A percentile compares a stretch with the other conserved stretches of the same genome.
These are phyloP conservation scores for Erebia aethiops DNA, from an alignment of 2,888 invertebrate genomes.

Conservation along the genomic window DNA sequence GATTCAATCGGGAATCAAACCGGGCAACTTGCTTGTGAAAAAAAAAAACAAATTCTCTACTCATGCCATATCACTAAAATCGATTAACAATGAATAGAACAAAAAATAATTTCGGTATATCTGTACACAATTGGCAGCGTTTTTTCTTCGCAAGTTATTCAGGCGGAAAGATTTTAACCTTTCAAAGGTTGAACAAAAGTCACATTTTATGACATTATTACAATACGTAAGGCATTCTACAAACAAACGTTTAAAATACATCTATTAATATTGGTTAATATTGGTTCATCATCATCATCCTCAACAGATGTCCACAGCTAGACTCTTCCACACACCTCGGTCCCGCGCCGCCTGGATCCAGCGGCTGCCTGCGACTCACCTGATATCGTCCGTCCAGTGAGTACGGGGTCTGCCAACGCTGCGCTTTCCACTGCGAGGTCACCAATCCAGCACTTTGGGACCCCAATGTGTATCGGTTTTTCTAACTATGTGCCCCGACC, in stretches of 20 bases:
- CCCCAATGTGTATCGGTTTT: too few relatives aligned
- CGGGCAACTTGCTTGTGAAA: neutral
- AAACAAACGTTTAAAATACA: neutral
- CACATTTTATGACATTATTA: slow-evolving; percentile 24
- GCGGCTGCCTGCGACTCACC: too few relatives aligned
- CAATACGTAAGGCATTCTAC: slow-evolving; percentile 6
- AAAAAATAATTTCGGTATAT: neutral
- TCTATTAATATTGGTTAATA: too few relatives aligned
- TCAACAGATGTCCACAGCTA: too few relatives aligned
- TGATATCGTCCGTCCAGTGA: too few relatives aligned
- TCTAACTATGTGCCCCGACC: too few relatives aligned
- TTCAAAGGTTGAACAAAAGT: slow-evolving; percentile 20
- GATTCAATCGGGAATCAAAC: neutral
- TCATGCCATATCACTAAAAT: neutral
- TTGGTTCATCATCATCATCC: too few relatives aligned
- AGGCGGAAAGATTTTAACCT: slow-evolving; percentile 21
- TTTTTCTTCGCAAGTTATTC: slow-evolving; percentile 18
- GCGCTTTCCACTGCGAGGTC: too few relatives aligned
- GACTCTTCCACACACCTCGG: too few relatives aligned
- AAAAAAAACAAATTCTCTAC: neutral
- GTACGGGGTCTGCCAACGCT: too few relatives aligned
- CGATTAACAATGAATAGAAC: neutral
- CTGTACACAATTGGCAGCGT: neutral
- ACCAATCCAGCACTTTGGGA: too few relatives aligned
- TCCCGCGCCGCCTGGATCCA: too few relatives aligned